These are phyloP conservation scores for Gulo gulo DNA, from an alignment of 2,113 vertebrate species.

Conservation along the genomic window DNA sequence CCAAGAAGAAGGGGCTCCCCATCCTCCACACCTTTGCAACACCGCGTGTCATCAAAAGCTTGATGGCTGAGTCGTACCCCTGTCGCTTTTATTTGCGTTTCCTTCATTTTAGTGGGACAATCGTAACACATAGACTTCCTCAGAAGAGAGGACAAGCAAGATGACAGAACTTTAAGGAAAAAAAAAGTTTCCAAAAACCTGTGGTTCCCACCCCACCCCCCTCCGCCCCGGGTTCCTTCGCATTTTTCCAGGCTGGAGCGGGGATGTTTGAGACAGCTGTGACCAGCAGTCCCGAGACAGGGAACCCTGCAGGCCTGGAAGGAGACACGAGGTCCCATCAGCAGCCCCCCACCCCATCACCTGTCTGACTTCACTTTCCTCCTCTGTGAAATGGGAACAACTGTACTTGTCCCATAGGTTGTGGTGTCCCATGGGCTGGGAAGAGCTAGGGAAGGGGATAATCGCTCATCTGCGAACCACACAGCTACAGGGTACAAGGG, in stretches of 20 bases:
- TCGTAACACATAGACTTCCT: accelerated
- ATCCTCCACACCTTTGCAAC: neutral
- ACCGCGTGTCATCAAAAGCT: neutral
- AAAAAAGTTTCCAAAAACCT: neutral
- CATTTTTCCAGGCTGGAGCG: neutral
- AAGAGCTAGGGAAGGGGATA: neutral
- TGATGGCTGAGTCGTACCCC: accelerated
- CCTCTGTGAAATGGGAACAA: neutral
- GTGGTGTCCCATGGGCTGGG: neutral
- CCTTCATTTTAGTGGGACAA: neutral
- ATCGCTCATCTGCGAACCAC: neutral
- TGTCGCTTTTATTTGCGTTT: neutral
- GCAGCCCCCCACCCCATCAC: no score
- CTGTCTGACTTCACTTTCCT: neutral
- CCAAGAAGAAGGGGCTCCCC: neutral
- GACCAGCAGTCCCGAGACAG: accelerated
- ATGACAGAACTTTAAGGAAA: neutral
- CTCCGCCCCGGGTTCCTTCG: neutral
- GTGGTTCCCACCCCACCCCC: accelerated
- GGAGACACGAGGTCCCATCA: neutral
- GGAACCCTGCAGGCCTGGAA: neutral
- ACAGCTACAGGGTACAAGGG: neutral
- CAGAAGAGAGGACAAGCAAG: no score
- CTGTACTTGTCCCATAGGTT: accelerated
- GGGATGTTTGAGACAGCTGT: no score